Evolutionary conservation across 2,113 vertebrate species (phyloP), one percentile per base, ranked within the genome.

Genomic region (Amazona vittata): DNA sequence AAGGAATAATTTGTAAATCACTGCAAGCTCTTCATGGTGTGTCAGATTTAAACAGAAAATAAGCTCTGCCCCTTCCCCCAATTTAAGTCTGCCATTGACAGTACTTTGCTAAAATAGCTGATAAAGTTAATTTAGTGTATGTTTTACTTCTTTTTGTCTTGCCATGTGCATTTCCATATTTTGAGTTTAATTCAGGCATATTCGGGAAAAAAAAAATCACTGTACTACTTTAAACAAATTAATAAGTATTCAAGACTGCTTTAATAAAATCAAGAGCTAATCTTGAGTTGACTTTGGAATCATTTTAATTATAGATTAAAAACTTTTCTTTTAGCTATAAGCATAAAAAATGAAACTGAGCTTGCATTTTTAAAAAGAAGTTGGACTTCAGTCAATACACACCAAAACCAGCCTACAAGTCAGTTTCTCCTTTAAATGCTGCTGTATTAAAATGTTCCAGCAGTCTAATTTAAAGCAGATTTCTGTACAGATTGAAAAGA

Each of bases 391-490:
- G 44, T 69, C 77, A 82, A 53, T 44, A 52, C 33, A 80, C 74
- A 81, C 53, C 64, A 78, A 68, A 65, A 63, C 55, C 39, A 79
- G 20, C 55, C 26, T 59, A 47, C 68, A 80, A 89, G 46, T 46
- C 4, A 2, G 53, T 69, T 84, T 90, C 86, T 93, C 25, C 65
- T 93, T 84, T 68, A 84, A 91, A 71, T 53, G n/a, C 44, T 89
- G 78, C 86, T 78, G 24, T 26, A 62, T 78, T 83, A 62, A 85
- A 94, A 77, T 73, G 89, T 41, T 94, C 87, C 35, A 44, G 35
- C 78, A 84, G 59, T 62, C 29, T 96, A 90, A 95, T 88, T 85
- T 90, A 88, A 95, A 97, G 71, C 86, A 96, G 95, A 88, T 88
- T 80, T 80, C 41, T 83, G 59, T 31, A 73, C 70, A 92, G 83